Conservation (phyloP, 2,113 vertebrate species). For the Alexandromys fortis region DNA sequence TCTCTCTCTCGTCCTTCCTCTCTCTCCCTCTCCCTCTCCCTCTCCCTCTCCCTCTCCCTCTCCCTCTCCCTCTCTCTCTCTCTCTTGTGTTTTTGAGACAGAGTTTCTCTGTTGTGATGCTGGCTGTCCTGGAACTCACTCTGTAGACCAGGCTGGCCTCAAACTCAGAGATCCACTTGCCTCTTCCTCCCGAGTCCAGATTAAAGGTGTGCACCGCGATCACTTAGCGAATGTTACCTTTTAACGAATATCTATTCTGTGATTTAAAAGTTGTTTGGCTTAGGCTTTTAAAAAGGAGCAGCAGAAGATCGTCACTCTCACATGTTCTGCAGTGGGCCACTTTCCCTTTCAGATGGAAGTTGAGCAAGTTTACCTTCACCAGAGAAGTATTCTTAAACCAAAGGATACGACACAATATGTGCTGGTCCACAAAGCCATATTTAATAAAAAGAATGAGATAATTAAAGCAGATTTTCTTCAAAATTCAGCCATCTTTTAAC, state of each 20-base stretch:
- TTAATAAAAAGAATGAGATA: slow-evolving; percentile 36
- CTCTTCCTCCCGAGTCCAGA: neutral
- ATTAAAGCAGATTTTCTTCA: neutral
- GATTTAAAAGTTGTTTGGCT: slow-evolving; percentile 50
- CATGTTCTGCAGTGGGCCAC: slow-evolving; percentile 33
- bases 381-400: slow-evolving; percentile 26
- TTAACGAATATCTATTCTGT: slow-evolving; percentile 28
- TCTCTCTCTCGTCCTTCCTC: no score
- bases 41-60: no score
- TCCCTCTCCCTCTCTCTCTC: no score
- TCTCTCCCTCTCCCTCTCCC: no score
- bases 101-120: neutral
- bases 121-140: neutral
- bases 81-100: neutral
- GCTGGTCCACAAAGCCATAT: neutral
- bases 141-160: neutral
- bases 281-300: slow-evolving; percentile 10
- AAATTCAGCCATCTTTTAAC: slow-evolving; percentile 30
- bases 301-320: slow-evolving; percentile 31
- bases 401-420: neutral
- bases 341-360: neutral
- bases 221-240: neutral
- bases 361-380: slow-evolving; percentile 40
- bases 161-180: neutral
- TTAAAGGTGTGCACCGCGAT: neutral